Base-by-base conservation (phyloP, 1,140 invertebrate species). In the Drosophila mojavensis region DNA sequence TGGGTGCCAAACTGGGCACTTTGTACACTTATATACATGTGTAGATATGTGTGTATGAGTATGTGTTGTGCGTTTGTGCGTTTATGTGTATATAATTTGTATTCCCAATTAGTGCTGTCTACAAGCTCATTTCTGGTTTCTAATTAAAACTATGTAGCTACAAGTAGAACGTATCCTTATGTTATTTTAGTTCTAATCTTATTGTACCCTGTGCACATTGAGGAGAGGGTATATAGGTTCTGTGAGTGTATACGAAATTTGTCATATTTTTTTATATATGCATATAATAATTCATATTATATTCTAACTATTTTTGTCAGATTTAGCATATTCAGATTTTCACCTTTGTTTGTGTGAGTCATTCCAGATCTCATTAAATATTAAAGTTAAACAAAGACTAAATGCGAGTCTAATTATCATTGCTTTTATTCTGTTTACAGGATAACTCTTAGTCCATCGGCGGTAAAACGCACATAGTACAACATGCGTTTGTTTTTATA, bases 131-230 rank as follows among this genome's bases (percentile, higher is more conserved):
- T 51, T 28, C 4, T 43, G 61, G 5, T 20, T 54, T 68, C 73
- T 73, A 67, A 76, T 76, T 76, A 66, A 75, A 67, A 39, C 65
- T 54, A 61, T 45, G 30, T 76, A 79, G 79, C 48, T 45, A 71
- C 47, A 54, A 53, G 28, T 20, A 51, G 45, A 41, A 43, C 26
- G 78, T 78, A 69, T 84, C 62, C 69, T 76, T 82, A 78, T 65
- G 30, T 47, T 60, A 24, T 47, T 43, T 47, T 33, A 5, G 33
- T 51, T 62, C 11, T 73, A 36, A 17, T 45, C 15, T 17, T 47
- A 26, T 10, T 62, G 6, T 43, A 13, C 45, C 26, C 20, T 30
- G 43, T 13, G 5, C 10, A 20, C 4, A 24, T 13, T 10, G 9
- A 26, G 6, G 20, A 13, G 5, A n/a, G 10, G 20, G 24, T 26